These are phyloP conservation scores for Pimephales promelas DNA, from an alignment of 2,113 vertebrate genomes.

Conservation along the genomic window DNA sequence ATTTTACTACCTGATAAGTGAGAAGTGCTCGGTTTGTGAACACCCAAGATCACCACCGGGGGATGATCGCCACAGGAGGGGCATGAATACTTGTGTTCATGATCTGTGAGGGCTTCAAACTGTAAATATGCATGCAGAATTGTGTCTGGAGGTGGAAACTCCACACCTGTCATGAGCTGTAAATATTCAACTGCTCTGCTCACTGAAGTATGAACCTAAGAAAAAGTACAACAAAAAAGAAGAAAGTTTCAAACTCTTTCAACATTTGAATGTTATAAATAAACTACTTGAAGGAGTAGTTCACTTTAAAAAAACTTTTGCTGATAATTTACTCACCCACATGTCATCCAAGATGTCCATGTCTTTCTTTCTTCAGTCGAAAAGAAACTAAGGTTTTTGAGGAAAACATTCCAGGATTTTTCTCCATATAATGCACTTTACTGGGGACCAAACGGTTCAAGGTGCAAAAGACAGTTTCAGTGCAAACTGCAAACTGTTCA, in stretches of 20 bases:
- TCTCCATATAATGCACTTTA: no score
- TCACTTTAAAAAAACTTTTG: no score
- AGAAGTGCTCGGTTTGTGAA: not conserved
- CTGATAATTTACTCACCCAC: no score
- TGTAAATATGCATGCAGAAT: conserved; percentile 24
- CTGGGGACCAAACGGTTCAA: no score
- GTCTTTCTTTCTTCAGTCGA: no score
- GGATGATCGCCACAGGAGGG: conserved; percentile 28
- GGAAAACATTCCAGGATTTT: no score
- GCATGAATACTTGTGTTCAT: conserved; percentile 23
- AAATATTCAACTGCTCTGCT: conserved; percentile 30
- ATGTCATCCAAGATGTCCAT: no score
- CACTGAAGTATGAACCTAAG: conserved; percentile 23
- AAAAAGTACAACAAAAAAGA: not conserved
- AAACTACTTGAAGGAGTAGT: no score
- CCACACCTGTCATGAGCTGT: not conserved
- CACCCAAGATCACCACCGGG: conserved; percentile 21
- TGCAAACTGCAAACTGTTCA: no score
- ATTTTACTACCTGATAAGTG: not conserved
- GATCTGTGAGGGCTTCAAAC: conserved; percentile 32
- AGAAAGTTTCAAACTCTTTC: not conserved
- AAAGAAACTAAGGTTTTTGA: no score
- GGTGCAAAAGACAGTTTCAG: no score
- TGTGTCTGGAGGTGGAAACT: conserved; percentile 6
- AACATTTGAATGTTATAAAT: not conserved